Evolutionary conservation across 1,140 invertebrate species (phyloP).

Genomic region (Drosophila jambulina): DNA sequence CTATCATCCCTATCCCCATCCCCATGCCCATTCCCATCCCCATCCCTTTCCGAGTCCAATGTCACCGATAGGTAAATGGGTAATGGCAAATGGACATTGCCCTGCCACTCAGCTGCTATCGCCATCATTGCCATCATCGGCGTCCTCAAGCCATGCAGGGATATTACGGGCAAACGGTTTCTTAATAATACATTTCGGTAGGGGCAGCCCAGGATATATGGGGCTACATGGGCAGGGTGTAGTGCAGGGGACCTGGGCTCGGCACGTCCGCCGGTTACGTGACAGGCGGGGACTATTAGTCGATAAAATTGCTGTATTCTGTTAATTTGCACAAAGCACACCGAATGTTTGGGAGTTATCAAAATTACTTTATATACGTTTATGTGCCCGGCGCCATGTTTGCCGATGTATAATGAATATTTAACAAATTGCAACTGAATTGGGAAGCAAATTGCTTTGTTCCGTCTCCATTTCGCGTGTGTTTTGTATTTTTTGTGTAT

Average conservation of each 20-base stretch:
- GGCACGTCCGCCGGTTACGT: constrained; percentile 58
- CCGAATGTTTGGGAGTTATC: constrained; percentile 47
- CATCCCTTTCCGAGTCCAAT: not conserved
- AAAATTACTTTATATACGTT: constrained; percentile 38
- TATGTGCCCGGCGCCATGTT: constrained; percentile 7
- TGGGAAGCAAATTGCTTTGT: constrained; percentile 49
- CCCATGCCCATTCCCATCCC: not conserved
- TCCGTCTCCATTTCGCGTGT: constrained; percentile 31
- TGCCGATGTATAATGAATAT: constrained; percentile 49
- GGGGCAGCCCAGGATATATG: not conserved
- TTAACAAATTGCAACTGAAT: constrained; percentile 63
- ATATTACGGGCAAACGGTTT: constrained; percentile 28
- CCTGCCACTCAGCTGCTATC: constrained; percentile 45
- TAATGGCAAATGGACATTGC: constrained; percentile 44
- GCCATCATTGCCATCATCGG: constrained; percentile 39
- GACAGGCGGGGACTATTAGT: constrained; percentile 57
- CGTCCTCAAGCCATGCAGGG: constrained; percentile 34
- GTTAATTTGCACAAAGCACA: constrained; percentile 60
- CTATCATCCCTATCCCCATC: not conserved
- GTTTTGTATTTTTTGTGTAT: constrained; percentile 2
- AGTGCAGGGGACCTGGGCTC: constrained; percentile 3
- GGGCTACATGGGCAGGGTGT: constrained; percentile 2
- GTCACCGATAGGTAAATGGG: constrained; percentile 39
- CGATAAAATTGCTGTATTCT: constrained; percentile 51
- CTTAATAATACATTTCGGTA: constrained; percentile 23